Evolutionary conservation across 2,113 vertebrate species (phyloP).

Genomic region (Ursus arctos): DNA sequence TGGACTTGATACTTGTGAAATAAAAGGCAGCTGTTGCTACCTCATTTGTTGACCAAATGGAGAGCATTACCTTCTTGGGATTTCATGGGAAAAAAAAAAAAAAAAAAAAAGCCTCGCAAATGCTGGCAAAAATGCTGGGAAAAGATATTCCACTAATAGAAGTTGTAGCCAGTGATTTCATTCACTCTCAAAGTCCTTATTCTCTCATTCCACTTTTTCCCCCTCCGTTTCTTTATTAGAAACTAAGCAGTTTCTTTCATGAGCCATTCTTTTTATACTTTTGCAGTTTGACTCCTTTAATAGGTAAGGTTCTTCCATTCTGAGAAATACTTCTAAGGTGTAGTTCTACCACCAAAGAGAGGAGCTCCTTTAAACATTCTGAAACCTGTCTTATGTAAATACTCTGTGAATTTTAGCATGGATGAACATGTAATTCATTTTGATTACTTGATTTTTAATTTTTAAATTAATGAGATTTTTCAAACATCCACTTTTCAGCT

Average conservation of each 20-base stretch:
- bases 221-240: not conserved
- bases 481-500: not conserved
- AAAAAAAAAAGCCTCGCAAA: not conserved
- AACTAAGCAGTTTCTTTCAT: not conserved
- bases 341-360: not conserved
- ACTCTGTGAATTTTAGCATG: not conserved
- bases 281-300: not conserved
- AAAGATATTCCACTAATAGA: not conserved
- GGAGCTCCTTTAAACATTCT: not conserved
- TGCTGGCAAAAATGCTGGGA: not conserved
- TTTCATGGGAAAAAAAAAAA: accelerated
- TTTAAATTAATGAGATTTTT: conserved; percentile 42
- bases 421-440: not conserved
- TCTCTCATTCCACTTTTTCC: not conserved
- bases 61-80: not conserved
- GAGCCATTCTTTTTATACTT: not conserved
- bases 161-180: not conserved
- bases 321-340: not conserved
- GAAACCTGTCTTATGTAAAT: not conserved
- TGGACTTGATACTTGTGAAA: not conserved
- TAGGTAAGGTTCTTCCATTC: not conserved
- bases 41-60: not conserved
- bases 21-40: not conserved
- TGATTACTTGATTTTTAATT: not conserved
- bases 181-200: not conserved